phyloP scores from a whole-genome alignment of 2,113 vertebrate species.

The Muntiacus reevesi region DNA sequence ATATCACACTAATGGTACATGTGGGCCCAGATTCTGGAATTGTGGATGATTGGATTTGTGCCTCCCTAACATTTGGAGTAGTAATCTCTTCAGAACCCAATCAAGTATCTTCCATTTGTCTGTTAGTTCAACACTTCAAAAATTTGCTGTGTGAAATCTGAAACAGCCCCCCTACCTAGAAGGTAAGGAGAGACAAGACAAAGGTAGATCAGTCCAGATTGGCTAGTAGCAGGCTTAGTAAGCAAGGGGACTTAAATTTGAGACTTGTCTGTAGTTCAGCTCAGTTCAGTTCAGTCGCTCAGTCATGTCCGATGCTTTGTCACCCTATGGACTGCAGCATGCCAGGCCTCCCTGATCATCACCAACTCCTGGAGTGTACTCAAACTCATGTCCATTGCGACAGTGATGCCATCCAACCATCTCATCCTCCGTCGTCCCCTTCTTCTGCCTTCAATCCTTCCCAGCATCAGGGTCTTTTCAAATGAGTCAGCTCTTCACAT shows the following conservation, averaged over 20 bases:
- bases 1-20: not conserved
- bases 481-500: not conserved
- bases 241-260: not conserved
- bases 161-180: not conserved
- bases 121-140: not conserved
- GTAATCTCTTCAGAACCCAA: not conserved
- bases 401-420: not conserved
- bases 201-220: not conserved
- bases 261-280: not conserved
- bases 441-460: not conserved
- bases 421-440: not conserved
- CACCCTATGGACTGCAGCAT: not conserved
- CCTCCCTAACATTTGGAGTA: not conserved
- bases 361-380: fast-evolving
- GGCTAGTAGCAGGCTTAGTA: not conserved
- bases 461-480: not conserved
- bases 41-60: not conserved
- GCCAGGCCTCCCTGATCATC: not conserved
- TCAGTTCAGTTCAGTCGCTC: not conserved
- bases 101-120: not conserved
- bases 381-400: not conserved
- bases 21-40: not conserved
- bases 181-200: not conserved
- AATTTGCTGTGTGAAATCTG: not conserved
- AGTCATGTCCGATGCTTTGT: not conserved